Base-by-base conservation (phyloP, 1,140 invertebrate species). In the Ladona fulva region DNA sequence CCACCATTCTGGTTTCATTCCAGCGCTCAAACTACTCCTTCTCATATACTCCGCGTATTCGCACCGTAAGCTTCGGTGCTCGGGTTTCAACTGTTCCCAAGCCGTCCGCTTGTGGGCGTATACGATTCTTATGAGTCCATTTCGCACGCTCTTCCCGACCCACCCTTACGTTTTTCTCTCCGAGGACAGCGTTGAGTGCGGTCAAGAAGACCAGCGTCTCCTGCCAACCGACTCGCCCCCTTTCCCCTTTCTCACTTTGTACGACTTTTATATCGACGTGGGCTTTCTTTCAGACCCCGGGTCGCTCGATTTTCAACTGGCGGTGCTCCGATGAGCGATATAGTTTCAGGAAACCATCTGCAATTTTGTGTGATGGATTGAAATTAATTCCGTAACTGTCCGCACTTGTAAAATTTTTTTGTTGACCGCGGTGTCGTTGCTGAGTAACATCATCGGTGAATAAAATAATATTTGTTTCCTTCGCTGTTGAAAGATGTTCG, bases 161-260 rank as follows among this genome's bases (percentile, higher is more conserved):
- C 52, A 66, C 52, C 52, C 52, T 66, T 66, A 66, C 52, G 52
- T 66, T 66, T 37, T 66, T 66, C 52, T 66, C 52, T 66, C 52
- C n/a, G 52, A 66, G 52, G 52, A 16, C n/a, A 52, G 14, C 52
- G 52, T 22, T 66, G 14, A 66, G 52, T 66, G 52, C 52, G 52
- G 52, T 66, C 52, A 22, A 19, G 16, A 66, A 6, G 52, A 66
- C 44, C 10, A 52, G 10, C 44, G 10, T 52, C 19, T 19, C 19
- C 44, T 52, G n/a, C n/a, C n/a, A n/a, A n/a, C 3, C 1, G 29
- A 37, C 29, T 37, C 29, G 12, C 52, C 52, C 16, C 52, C 44
- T 52, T 52, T 52, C 44, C 44, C 44, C 44, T 19, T 52, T 19
- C 44, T 52, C 44, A 10, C 44, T n/a, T n/a, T 37, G 29, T 1